Base-by-base conservation (phyloP, 35 echinoderm and acorn worm species). In the Apostichopus japonicus region DNA sequence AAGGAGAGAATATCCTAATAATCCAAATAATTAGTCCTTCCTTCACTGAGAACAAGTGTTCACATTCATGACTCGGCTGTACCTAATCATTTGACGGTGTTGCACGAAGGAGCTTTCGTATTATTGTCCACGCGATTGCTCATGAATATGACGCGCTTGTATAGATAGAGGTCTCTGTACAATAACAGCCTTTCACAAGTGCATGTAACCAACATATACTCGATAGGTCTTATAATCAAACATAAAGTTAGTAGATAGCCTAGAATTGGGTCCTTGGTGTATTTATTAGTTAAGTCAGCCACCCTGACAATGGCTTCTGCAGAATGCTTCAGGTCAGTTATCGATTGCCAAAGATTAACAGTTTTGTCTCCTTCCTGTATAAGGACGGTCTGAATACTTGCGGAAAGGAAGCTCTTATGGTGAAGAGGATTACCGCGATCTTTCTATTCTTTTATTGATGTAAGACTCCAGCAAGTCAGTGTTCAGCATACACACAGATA, bases 361-460 rank as follows among this genome's bases (percentile, higher is more conserved):
- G 81, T 84, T 75, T 84, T 84, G 81, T 84, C 54, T 84, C 54
- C 54, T 84, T 84, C 81, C 81, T 84, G 53, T 23, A 57, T 8
- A 51, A 57, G 4, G 71, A 23, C 33, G 63, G 19, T 15, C 11
- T 19, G 71, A n/a, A n/a, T n/a, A 19, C 17, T 2, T 75, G 15
- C 19, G 63, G n/a, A 75, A 19, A 75, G 71, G 71, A 75, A 75
- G 17, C 17, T n/a, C 71, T 75, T 44, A 44, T 44, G 4, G 33
- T 44, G 33, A 44, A 44, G 33, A 44, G 33, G 33, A 44, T 44
- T 44, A 44, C 33, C 33, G 33, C 33, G 33, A 44, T 44, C 33
- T 44, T 44, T 44, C 33, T 44, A 44, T 44, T 44, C 33, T 44
- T 44, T 44, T 44, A 44, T 44, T 44, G 33, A 44, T 44, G 33